phyloP scores from a whole-genome alignment of 2,113 vertebrate genomes.

The Mus pahari region DNA sequence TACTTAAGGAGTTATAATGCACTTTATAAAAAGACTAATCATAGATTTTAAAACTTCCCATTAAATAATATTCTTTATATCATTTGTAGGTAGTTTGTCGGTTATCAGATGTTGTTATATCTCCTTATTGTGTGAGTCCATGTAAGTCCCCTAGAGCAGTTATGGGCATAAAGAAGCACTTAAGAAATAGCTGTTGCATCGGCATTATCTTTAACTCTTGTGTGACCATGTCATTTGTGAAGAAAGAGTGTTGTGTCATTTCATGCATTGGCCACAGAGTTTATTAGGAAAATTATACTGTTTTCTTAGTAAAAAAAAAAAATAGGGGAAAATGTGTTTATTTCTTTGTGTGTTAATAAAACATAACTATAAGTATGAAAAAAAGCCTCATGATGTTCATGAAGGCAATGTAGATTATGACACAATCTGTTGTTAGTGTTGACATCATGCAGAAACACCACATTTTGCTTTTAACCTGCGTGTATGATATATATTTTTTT shows the following conservation, averaged over 20 bases:
- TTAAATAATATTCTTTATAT: slow-evolving; percentile 65
- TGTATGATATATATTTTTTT: neutral
- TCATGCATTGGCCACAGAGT: slow-evolving; percentile 48
- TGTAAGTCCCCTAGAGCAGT: slow-evolving; percentile 18
- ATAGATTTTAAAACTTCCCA: neutral
- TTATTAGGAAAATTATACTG: slow-evolving; percentile 69
- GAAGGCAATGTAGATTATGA: slow-evolving; percentile 50
- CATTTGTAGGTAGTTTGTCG: slow-evolving; percentile 17
- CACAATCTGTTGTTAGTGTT: slow-evolving; percentile 23
- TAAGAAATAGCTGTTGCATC: slow-evolving; percentile 17
- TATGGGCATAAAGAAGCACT: slow-evolving; percentile 28
- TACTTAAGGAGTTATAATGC: slow-evolving; percentile 53
- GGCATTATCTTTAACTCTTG: slow-evolving; percentile 56
- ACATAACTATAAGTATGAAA: neutral
- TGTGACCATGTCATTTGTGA: slow-evolving; percentile 51
- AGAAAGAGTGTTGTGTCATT: slow-evolving; percentile 74
- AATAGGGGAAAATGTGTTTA: slow-evolving; percentile 68
- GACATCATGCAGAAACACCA: neutral
- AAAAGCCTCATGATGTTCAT: slow-evolving; percentile 37
- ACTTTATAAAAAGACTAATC: slow-evolving; percentile 57
- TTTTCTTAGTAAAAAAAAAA: slow-evolving; percentile 77
- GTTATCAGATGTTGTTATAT: slow-evolving; percentile 62
- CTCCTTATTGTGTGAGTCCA: slow-evolving; percentile 30
- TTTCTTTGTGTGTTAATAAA: slow-evolving; percentile 81
- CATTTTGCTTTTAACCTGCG: slow-evolving; percentile 21